Conservation (phyloP, 2,113 vertebrate species). For the Pipa parva region DNA sequence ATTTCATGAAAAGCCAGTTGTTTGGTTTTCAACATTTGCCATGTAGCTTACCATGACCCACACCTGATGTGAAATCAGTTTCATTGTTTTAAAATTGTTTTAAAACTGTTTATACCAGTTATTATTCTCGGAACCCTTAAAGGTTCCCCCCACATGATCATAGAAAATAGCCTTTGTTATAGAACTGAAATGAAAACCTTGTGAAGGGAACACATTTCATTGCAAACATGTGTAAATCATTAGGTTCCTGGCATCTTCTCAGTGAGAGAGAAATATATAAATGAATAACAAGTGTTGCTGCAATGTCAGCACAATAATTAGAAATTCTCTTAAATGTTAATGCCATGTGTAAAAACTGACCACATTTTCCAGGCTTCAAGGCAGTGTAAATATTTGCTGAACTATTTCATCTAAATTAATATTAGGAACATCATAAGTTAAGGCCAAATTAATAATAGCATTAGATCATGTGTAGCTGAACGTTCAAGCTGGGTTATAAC, state of each 20-base stretch:
- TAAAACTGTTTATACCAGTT: not conserved
- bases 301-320: constrained; percentile 30
- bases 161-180: constrained; percentile 5
- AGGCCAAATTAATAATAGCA: too few species aligned
- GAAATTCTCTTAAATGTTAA: constrained; percentile 31
- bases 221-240: constrained; percentile 37
- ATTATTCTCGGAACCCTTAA: not conserved
- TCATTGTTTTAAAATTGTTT: constrained; percentile 1
- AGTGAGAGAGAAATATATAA: constrained; percentile 35
- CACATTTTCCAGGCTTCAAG: constrained; percentile 32
- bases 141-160: not conserved
- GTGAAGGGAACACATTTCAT: constrained; percentile 35
- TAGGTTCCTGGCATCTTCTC: constrained; percentile 25
- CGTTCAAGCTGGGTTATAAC: too few species aligned
- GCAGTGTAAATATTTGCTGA: constrained; percentile 24
- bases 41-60: not conserved
- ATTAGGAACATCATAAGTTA: too few species aligned
- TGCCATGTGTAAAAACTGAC: constrained; percentile 11
- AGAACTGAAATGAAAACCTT: constrained; percentile 16
- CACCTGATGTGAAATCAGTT: not conserved
- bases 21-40: not conserved
- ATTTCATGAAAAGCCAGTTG: too few species aligned
- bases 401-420: constrained; percentile 28
- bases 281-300: constrained; percentile 41
- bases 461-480: too few species aligned